A percentile compares a stretch with the other conserved stretches of the same genome.
Conservation (phyloP, 1,140 invertebrate species). For the Drosophila teissieri region DNA sequence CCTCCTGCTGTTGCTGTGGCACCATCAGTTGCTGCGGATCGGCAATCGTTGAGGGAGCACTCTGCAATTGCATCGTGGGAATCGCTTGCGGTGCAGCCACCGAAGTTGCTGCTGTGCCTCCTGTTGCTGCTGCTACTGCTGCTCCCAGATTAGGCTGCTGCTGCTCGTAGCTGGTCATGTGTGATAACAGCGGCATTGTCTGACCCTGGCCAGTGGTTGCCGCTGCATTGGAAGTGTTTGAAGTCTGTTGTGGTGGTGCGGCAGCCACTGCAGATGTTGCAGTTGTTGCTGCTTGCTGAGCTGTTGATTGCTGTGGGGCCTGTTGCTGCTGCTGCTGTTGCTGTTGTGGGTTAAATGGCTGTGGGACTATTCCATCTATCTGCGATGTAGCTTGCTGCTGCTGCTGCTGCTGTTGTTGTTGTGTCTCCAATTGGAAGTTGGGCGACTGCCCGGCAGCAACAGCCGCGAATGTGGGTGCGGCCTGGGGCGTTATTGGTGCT, state of each 20-base stretch:
- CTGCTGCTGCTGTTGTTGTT: slow-evolving; percentile 33
- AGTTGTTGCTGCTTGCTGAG: slow-evolving; percentile 46
- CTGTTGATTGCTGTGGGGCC: slow-evolving; percentile 37
- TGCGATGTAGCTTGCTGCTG: slow-evolving; percentile 61
- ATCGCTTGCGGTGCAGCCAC: slow-evolving; percentile 27
- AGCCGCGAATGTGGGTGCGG: slow-evolving; percentile 59
- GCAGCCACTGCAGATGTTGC: slow-evolving; percentile 3
- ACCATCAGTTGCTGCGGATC: slow-evolving; percentile 71
- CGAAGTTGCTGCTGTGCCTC: slow-evolving; percentile 31
- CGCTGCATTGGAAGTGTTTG: slow-evolving; percentile 54
- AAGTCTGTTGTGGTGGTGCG: slow-evolving; percentile 43
- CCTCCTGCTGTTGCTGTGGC: slow-evolving; percentile 34
- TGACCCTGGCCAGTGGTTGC: slow-evolving; percentile 58
- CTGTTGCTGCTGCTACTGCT: slow-evolving; percentile 24
- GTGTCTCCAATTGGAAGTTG: slow-evolving; percentile 52
- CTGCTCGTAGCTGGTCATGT: slow-evolving; percentile 72
- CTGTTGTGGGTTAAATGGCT: slow-evolving; percentile 50
- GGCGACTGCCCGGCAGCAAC: slow-evolving; percentile 61
- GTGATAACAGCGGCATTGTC: slow-evolving; percentile 72
- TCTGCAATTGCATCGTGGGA: slow-evolving; percentile 56
- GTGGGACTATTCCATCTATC: slow-evolving; percentile 57
- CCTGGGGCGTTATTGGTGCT: slow-evolving; percentile 48
- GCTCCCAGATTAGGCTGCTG: slow-evolving; percentile 21
- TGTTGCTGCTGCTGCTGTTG: slow-evolving; percentile 52
- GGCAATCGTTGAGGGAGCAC: slow-evolving; percentile 76